These are phyloP conservation scores for Horisme vitalbata DNA, from an alignment of 2,888 invertebrate genomes.

Conservation along the genomic window DNA sequence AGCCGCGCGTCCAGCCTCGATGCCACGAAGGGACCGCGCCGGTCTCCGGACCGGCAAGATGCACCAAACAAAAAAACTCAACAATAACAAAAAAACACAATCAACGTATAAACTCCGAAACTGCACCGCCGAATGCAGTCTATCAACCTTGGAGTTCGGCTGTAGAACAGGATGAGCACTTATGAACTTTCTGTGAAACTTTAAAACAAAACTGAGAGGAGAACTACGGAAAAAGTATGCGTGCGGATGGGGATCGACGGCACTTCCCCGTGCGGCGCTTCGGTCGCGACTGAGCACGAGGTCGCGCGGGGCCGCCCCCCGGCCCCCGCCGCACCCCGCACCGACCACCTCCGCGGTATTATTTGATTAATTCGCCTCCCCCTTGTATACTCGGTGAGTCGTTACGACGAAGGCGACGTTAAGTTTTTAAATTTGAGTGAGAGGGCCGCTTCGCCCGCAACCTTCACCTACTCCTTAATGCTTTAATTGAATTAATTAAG, in stretches of 20 bases:
- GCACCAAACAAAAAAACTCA: slow-evolving; percentile 82
- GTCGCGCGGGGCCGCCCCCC: slow-evolving; percentile 51
- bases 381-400: slow-evolving; percentile 80
- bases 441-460: slow-evolving; percentile 75
- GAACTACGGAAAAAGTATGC: slow-evolving; percentile 82
- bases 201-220: slow-evolving; percentile 76
- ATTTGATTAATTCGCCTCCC: slow-evolving; percentile 83
- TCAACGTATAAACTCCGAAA: slow-evolving; percentile 74
- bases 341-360: slow-evolving; percentile 72
- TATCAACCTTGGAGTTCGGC: slow-evolving; percentile 63
- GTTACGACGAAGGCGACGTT: slow-evolving; percentile 77
- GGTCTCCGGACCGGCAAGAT: slow-evolving; percentile 78
- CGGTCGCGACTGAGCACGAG: slow-evolving; percentile 80
- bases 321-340: slow-evolving; percentile 15
- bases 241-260: slow-evolving; percentile 66
- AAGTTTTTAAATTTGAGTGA: slow-evolving; percentile 80
- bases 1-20: slow-evolving; percentile 72
- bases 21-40: slow-evolving; percentile 69
- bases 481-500: slow-evolving; percentile 80
- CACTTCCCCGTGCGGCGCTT: slow-evolving; percentile 76
- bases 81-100: slow-evolving; percentile 82
- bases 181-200: slow-evolving; percentile 74
- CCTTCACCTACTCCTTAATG: slow-evolving; percentile 78
- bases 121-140: slow-evolving; percentile 68
- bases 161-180: slow-evolving; percentile 68